A percentile compares a stretch with the other conserved stretches of the same genome.
phyloP scores from a whole-genome alignment of 1,140 invertebrate species.

The Chionoecetes opilio region DNA sequence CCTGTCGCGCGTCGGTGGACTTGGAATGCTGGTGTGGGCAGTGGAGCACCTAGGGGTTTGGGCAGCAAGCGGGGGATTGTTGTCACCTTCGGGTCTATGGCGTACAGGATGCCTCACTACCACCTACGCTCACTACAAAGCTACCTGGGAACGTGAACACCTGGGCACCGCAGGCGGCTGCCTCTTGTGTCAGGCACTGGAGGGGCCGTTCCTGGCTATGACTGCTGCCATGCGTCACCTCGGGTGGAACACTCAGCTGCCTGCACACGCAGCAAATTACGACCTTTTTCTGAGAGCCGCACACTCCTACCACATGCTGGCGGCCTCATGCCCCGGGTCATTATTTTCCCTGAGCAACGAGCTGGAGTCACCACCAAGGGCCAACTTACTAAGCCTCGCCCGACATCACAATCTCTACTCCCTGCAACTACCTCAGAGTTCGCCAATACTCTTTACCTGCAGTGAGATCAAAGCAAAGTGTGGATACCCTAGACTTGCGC shows the following conservation, averaged over 20 bases:
- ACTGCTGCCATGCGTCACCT: constrained; percentile 68
- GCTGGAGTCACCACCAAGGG: constrained; percentile 44
- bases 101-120: constrained; percentile 60
- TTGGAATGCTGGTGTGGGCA: constrained; percentile 72
- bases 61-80: constrained; percentile 63
- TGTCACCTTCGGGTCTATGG: constrained; percentile 58
- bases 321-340: constrained; percentile 52
- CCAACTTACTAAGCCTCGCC: constrained; percentile 56
- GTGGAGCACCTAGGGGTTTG: constrained; percentile 68
- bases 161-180: constrained; percentile 54
- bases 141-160: constrained; percentile 40
- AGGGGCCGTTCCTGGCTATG: constrained; percentile 71
- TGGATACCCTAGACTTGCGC: constrained; percentile 27
- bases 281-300: constrained; percentile 65
- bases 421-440: constrained; percentile 24
- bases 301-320: constrained; percentile 52
- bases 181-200: constrained; percentile 62
- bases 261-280: constrained; percentile 12
- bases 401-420: constrained; percentile 60
- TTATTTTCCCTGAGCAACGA: constrained; percentile 31
- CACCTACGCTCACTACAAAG: constrained; percentile 63
- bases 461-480: constrained; percentile 57
- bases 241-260: constrained; percentile 52
- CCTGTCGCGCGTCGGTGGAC: background rate
- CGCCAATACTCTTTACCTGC: constrained; percentile 43